Evolutionary conservation across 2,113 vertebrate genomes (phyloP), one percentile per base, ranked within the genome.

Genomic region (Prochilodus magdalenae): DNA sequence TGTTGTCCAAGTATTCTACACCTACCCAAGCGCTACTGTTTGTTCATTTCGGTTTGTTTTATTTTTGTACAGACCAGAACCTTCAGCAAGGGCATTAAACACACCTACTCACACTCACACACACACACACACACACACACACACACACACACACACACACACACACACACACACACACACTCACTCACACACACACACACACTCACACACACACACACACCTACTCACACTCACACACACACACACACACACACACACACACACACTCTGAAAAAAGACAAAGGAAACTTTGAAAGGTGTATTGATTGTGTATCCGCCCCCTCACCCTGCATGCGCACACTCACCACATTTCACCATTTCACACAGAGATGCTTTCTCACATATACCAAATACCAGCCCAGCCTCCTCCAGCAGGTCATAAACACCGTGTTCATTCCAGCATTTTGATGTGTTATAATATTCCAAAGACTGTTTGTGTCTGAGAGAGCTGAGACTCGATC

Each of bases 281-380:
- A 24, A 47, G 62, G 57, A 49, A 81, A 53, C 55, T 63, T 72
- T 72, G 69, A 12, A 63, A 44, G 77, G 53, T 60, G 36, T 33
- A 74, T 82, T 6, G 49, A 82, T 81, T 49, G 57, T 49, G 59
- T 69, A 57, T 44, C 76, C 78, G 79, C 88, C 88, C 84, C 90
- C 22, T 53, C 27, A n/a, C 47, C 27, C 44, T 71, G n/a, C 69
- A 0, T 24, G 24, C 36, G 20, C 55, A 72, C 57, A 40, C 81
- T 24, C 59, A 75, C 74, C n/a, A n/a, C n/a, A n/a, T 70, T 22
- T 47, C 33, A 49, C 27, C 66, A 3, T 30, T 66, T 73, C 62
- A 49, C 75, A 24, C 63, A 77, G 57, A 62, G 55, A 51, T 72
- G 79, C 62, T 15, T 36, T 77, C 40, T 49, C 62, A 29, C 15